phyloP scores from a whole-genome alignment of 2,888 invertebrate species.

The Muscina levida region DNA sequence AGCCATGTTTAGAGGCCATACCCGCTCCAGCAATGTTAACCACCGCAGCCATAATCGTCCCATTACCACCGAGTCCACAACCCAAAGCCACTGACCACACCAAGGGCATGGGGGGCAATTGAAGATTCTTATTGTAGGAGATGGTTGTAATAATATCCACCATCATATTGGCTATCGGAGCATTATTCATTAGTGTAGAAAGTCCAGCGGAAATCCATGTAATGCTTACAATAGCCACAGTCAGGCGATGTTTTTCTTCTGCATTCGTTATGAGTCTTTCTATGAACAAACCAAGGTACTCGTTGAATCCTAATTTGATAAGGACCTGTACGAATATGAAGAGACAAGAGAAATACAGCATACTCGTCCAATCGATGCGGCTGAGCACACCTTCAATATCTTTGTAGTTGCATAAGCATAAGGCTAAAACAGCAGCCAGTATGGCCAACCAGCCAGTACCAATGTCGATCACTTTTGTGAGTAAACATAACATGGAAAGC shows the following conservation, averaged over 20 bases:
- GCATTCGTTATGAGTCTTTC: slow-evolving; percentile 84
- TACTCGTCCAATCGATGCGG: slow-evolving; percentile 67
- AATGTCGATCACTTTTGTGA: slow-evolving; percentile 30
- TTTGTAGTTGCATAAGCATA: slow-evolving; percentile 60
- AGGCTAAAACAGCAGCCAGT: slow-evolving; percentile 57
- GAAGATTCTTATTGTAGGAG: slow-evolving; percentile 83
- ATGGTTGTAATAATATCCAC: slow-evolving; percentile 86
- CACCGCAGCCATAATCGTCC: slow-evolving; percentile 92
- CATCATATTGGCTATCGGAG: slow-evolving; percentile 94
- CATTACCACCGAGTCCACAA: slow-evolving; percentile 93
- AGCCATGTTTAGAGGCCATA: slow-evolving; percentile 93
- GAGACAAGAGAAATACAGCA: slow-evolving; percentile 62
- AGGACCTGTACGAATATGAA: slow-evolving; percentile 55
- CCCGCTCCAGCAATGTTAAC: slow-evolving; percentile 94
- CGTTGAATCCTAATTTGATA: slow-evolving; percentile 56
- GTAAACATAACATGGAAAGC: slow-evolving; percentile 42
- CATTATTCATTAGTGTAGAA: slow-evolving; percentile 93
- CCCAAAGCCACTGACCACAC: slow-evolving; percentile 93
- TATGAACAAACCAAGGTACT: slow-evolving; percentile 82
- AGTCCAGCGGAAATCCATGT: slow-evolving; percentile 90
- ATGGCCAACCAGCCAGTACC: slow-evolving; percentile 65
- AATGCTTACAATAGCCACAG: slow-evolving; percentile 87
- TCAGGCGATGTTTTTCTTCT: slow-evolving; percentile 83
- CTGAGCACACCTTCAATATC: slow-evolving; percentile 65
- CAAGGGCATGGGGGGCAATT: slow-evolving; percentile 88